Conservation (phyloP, 2,113 vertebrate species). For the Syrmaticus mikado region DNA sequence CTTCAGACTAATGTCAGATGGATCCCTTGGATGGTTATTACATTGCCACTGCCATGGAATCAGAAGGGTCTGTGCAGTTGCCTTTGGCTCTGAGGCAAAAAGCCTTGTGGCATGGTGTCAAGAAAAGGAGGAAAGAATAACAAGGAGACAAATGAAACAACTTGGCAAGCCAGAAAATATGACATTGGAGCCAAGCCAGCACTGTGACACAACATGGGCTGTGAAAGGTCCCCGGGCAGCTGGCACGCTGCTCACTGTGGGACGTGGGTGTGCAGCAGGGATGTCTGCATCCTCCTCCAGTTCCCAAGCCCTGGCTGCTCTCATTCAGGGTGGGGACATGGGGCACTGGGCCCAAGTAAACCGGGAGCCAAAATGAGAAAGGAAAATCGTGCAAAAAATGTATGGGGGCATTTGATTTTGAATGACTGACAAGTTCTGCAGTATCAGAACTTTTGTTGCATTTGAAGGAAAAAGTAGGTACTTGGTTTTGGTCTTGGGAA, state of each 20-base stretch:
- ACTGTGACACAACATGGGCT: not conserved
- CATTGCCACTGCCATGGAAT: conserved; percentile 5
- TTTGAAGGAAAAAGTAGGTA: not conserved
- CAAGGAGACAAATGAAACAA: not conserved
- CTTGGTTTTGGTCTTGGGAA: not conserved
- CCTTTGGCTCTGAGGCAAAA: conserved; percentile 69
- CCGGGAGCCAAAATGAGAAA: not conserved
- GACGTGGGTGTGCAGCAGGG: not conserved
- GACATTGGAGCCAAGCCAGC: not conserved
- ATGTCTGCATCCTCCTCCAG: not conserved
- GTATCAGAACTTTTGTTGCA: not conserved
- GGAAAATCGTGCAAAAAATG: not conserved
- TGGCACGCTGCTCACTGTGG: not conserved
- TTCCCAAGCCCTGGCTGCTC: not conserved
- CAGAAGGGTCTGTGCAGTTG: conserved; percentile 27
- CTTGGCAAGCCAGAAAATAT: conserved; percentile 6
- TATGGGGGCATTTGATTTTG: not conserved
- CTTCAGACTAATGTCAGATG: not conserved
- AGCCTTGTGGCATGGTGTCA: conserved; percentile 26
- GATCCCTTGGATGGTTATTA: conserved; percentile 8
- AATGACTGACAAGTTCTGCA: not conserved
- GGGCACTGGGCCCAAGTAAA: not conserved
- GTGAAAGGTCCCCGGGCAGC: conserved; percentile 1
- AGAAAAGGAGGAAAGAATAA: conserved; percentile 39
- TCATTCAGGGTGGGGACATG: not conserved